These are phyloP conservation scores for Vombatus ursinus DNA, from an alignment of 2,113 vertebrate genomes.

Conservation along the genomic window DNA sequence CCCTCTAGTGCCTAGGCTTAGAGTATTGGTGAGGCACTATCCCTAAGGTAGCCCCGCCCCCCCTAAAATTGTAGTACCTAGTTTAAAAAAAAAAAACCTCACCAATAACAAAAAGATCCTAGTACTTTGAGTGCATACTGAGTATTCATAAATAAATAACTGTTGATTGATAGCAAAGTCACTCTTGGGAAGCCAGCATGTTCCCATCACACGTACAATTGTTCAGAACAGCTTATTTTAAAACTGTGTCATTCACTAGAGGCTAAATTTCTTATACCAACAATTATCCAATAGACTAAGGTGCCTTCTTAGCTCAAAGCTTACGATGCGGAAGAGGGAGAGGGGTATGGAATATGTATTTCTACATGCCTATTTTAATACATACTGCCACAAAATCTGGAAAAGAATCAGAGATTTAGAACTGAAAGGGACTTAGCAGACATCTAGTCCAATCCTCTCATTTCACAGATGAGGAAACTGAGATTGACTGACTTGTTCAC, in stretches of 20 bases:
- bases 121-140: not conserved
- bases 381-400: not conserved
- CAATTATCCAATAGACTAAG: not conserved
- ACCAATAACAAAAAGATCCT: not conserved
- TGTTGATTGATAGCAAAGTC: not conserved
- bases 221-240: conserved; percentile 2
- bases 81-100: not conserved
- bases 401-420: not conserved
- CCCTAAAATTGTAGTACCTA: not conserved
- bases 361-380: not conserved
- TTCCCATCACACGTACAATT: conserved; percentile 2
- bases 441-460: not conserved
- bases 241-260: conserved; percentile 25
- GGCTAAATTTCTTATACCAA: conserved; percentile 27
- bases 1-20: not conserved
- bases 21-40: not conserved
- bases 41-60: not conserved
- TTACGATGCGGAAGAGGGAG: not conserved
- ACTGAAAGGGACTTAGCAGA: not conserved
- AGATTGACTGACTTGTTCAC: not conserved
- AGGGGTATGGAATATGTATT: accelerated
- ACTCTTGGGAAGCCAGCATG: not conserved
- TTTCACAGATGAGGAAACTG: not conserved
- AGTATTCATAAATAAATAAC: not conserved
- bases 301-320: not conserved